These are phyloP conservation scores for Agrochola macilenta DNA, from an alignment of 2,888 invertebrate genomes.

Conservation along the genomic window DNA sequence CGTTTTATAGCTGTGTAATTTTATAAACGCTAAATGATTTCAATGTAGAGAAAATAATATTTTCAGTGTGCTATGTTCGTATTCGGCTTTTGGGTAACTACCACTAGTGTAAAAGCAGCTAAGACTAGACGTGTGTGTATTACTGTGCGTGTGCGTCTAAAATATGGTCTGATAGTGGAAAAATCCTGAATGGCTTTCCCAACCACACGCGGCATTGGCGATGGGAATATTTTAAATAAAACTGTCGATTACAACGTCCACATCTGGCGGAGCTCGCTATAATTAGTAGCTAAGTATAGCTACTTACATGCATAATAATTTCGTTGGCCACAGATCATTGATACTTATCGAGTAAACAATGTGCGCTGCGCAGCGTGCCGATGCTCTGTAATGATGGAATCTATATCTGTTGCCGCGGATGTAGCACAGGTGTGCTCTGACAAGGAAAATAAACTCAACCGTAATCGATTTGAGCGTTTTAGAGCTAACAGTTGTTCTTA, in stretches of 20 bases:
- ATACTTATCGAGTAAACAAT: constrained; percentile 79
- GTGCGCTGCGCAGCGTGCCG: constrained; percentile 65
- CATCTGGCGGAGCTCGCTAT: constrained; percentile 64
- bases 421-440: constrained; percentile 85
- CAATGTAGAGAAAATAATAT: not conserved
- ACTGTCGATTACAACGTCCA: constrained; percentile 58
- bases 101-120: not conserved
- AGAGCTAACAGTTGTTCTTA: constrained; percentile 81
- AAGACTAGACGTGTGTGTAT: not conserved
- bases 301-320: constrained; percentile 72
- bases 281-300: constrained; percentile 63
- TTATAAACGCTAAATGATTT: not conserved
- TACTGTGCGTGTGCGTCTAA: not conserved
- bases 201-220: constrained; percentile 19
- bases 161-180: constrained; percentile 38
- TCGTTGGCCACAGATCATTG: constrained; percentile 74
- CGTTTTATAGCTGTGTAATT: constrained; percentile 14
- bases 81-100: not conserved
- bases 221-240: constrained; percentile 62
- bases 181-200: constrained; percentile 47
- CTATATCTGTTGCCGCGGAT: constrained; percentile 86
- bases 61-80: not conserved
- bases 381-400: constrained; percentile 81
- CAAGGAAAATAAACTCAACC: constrained; percentile 87
- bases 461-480: constrained; percentile 87